Percentiles rank a stretch among this genome's conserved stretches.
Conservation (phyloP, 2,888 invertebrate genomes). For the Pammene aurita region DNA sequence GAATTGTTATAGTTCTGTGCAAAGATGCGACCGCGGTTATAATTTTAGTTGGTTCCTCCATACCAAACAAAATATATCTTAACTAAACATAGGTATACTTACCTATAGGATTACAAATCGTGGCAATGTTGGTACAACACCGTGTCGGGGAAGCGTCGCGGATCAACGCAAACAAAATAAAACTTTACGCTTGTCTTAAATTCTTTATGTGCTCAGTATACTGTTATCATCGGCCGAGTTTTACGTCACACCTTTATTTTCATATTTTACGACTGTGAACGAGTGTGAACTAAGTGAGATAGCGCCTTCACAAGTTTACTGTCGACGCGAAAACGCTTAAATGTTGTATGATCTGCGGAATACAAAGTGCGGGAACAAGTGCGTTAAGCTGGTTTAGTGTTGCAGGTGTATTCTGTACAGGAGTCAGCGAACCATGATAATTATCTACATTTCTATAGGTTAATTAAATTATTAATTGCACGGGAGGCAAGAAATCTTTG, state of each 20-base stretch:
- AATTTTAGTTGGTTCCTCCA: no score
- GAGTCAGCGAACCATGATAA: neutral
- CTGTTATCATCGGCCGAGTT: constrained; percentile 57
- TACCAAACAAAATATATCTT: no score
- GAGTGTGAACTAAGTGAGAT: constrained; percentile 59
- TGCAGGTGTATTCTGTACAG: no score
- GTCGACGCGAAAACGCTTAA: constrained; percentile 55
- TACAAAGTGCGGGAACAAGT: constrained; percentile 46
- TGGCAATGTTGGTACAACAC: neutral
- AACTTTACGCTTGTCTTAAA: constrained; percentile 54
- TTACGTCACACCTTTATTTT: constrained; percentile 60
- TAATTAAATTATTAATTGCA: no score
- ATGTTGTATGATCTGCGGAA: constrained; percentile 52
- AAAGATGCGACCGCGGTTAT: no score
- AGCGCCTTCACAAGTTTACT: constrained; percentile 51
- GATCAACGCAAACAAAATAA: constrained; percentile 52
- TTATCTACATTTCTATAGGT: no score
- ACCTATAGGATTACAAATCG: neutral
- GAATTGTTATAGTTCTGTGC: no score
- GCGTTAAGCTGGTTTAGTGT: constrained; percentile 12
- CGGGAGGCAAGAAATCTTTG: no score
- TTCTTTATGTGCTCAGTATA: constrained; percentile 53
- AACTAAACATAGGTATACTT: no score
- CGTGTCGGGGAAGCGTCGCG: constrained; percentile 3
- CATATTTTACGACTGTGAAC: constrained; percentile 60